A percentile compares a stretch with the other conserved stretches of the same genome.
Conservation (phyloP, 1,140 invertebrate genomes). For the Calosoma granatense region DNA sequence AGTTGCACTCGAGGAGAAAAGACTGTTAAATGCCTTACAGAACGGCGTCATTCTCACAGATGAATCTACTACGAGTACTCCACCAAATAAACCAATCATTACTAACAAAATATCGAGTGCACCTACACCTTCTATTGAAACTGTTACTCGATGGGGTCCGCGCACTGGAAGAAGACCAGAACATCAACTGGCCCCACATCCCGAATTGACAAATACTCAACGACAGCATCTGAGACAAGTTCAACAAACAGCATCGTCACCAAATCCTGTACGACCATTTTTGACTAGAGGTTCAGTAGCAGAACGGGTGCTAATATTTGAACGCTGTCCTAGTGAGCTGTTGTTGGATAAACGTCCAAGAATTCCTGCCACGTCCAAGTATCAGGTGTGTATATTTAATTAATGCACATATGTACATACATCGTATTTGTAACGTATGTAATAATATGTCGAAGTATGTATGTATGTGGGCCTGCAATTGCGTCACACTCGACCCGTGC, state of each 20-base stretch:
- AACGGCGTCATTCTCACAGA: conserved; percentile 60
- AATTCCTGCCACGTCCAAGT: conserved; percentile 48
- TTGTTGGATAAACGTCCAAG: conserved; percentile 56
- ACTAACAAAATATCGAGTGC: conserved; percentile 28
- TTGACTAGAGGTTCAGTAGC: conserved; percentile 83
- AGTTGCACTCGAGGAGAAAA: conserved; percentile 67
- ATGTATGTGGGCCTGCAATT: conserved; percentile 14
- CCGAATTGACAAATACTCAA: conserved; percentile 53
- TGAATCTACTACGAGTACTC: conserved; percentile 24
- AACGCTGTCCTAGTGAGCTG: conserved; percentile 76
- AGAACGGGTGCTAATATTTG: conserved; percentile 83
- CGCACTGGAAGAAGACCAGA: conserved; percentile 27
- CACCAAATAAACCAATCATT: conserved; percentile 28
- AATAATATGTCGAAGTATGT: too few species aligned
- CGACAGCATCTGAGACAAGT: conserved; percentile 47
- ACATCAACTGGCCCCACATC: conserved; percentile 46
- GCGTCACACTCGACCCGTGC: not conserved
- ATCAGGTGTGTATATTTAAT: conserved; percentile 47
- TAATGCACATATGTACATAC: not conserved
- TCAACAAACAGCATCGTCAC: conserved; percentile 21
- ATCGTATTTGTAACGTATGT: not conserved
- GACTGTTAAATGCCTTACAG: conserved; percentile 65
- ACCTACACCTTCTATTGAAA: conserved; percentile 14
- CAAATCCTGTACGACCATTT: conserved; percentile 70
- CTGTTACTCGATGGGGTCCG: conserved; percentile 32